phyloP scores from a whole-genome alignment of 2,888 invertebrate species.

The Vesta saturnalis region DNA sequence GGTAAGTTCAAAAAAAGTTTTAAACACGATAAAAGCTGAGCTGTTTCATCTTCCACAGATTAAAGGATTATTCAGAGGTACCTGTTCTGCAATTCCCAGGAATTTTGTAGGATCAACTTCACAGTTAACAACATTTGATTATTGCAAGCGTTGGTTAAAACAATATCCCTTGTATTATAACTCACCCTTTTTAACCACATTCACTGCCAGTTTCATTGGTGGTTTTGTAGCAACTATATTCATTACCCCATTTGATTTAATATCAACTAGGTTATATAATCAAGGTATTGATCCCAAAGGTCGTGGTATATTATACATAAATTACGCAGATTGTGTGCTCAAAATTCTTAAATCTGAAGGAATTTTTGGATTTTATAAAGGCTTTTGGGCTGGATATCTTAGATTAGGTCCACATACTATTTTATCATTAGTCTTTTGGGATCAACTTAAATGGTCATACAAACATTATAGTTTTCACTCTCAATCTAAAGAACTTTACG shows the following conservation, averaged over 20 bases:
- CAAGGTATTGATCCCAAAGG: constrained; percentile 79
- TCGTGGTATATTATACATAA: constrained; percentile 75
- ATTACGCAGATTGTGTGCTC: constrained; percentile 78
- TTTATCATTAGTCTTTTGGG: constrained; percentile 84
- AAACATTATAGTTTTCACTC: background rate
- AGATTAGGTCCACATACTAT: constrained; percentile 89
- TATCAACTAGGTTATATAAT: constrained; percentile 88
- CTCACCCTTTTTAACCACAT: constrained; percentile 73
- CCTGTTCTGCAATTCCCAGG: constrained; percentile 76
- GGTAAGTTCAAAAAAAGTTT: constrained; percentile 36
- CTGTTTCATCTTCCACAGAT: constrained; percentile 43
- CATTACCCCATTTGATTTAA: constrained; percentile 90
- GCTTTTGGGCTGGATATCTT: constrained; percentile 83
- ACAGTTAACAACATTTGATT: constrained; percentile 85
- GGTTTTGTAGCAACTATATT: constrained; percentile 81
- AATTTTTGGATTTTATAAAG: constrained; percentile 83
- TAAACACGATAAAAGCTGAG: background rate
- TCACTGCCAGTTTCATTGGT: constrained; percentile 77
- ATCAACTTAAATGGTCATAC: constrained; percentile 65
- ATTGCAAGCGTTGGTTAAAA: constrained; percentile 71
- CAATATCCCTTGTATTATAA: constrained; percentile 62
- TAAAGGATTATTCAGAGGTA: constrained; percentile 83
- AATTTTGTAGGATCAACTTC: constrained; percentile 83
- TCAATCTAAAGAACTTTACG: background rate
- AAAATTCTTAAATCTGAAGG: constrained; percentile 83